These are phyloP conservation scores for Falco cherrug DNA, from an alignment of 2,797 vertebrate genomes.

Conservation along the genomic window DNA sequence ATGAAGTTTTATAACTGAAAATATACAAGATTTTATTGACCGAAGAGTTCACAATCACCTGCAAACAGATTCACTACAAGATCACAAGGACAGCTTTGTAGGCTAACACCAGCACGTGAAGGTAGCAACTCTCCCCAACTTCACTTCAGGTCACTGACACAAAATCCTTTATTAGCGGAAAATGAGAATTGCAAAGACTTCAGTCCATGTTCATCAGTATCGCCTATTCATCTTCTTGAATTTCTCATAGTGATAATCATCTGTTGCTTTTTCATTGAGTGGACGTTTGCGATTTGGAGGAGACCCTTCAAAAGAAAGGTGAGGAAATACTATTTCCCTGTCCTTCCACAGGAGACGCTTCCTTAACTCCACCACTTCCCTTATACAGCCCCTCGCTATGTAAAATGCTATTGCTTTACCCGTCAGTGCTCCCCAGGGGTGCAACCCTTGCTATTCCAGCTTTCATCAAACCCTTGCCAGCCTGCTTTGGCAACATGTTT, in stretches of 20 bases:
- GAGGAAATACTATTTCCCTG: not conserved
- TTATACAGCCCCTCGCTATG: not conserved
- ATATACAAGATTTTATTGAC: conserved; percentile 12
- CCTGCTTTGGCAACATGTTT: not conserved
- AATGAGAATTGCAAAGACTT: not conserved
- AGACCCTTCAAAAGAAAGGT: conserved; percentile 67
- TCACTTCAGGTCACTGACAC: not conserved
- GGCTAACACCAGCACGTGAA: not conserved
- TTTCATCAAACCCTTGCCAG: not conserved
- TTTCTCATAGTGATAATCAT: conserved; percentile 98
- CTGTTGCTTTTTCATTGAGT: conserved; percentile 95
- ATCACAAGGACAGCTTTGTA: not conserved
- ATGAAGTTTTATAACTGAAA: conserved; percentile 34
- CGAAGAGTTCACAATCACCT: not conserved
- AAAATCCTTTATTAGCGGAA: not conserved
- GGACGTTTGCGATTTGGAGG: conserved; percentile 94
- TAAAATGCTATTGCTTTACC: not conserved
- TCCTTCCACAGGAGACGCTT: not conserved
- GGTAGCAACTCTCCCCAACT: not conserved
- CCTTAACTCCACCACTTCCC: not conserved
- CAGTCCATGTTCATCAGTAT: conserved; percentile 60
- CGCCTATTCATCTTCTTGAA: conserved; percentile 99
- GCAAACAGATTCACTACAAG: not conserved
- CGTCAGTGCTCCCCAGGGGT: not conserved
- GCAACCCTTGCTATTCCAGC: not conserved